Evolutionary conservation across 2,888 invertebrate species (phyloP).

Genomic region (Agonopterix heracliana): DNA sequence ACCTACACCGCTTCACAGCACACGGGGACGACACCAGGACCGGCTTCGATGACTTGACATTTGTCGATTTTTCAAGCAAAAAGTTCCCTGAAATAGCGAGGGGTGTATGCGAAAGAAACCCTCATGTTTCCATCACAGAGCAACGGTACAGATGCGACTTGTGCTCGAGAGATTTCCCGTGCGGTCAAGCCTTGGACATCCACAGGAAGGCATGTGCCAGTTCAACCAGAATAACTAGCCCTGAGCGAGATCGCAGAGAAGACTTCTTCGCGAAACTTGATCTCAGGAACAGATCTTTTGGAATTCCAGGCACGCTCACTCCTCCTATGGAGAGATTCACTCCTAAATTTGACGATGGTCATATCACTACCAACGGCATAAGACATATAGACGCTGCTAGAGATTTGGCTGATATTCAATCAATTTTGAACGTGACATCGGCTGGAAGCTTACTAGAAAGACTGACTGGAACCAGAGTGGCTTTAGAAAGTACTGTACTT

Average conservation of each 20-base stretch:
- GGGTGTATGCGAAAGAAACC: conserved; percentile 80
- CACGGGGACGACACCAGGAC: conserved; percentile 77
- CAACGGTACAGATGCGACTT: conserved; percentile 82
- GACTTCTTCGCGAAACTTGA: conserved; percentile 90
- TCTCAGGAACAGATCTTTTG: conserved; percentile 81
- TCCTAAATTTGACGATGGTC: conserved; percentile 58
- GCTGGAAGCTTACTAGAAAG: conserved; percentile 80
- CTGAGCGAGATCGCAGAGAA: conserved; percentile 80
- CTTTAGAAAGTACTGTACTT: conserved; percentile 57
- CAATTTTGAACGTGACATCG: conserved; percentile 87
- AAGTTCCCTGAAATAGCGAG: conserved; percentile 88
- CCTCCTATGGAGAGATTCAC: conserved; percentile 64
- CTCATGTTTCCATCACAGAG: conserved; percentile 76
- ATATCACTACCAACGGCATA: conserved; percentile 51
- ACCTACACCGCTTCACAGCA: conserved; percentile 80
- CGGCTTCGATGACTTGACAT: conserved; percentile 83
- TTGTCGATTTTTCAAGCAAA: conserved; percentile 86
- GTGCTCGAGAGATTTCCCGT: conserved; percentile 83
- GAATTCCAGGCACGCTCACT: conserved; percentile 61
- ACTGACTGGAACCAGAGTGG: conserved; percentile 65
- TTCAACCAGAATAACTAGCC: conserved; percentile 55
- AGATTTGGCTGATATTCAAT: conserved; percentile 91
- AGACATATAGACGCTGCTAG: conserved; percentile 77
- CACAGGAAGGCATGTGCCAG: conserved; percentile 74
- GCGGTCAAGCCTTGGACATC: conserved; percentile 79